phyloP scores from a whole-genome alignment of 2,888 invertebrate genomes.

The Lasioglossum villosulum region DNA sequence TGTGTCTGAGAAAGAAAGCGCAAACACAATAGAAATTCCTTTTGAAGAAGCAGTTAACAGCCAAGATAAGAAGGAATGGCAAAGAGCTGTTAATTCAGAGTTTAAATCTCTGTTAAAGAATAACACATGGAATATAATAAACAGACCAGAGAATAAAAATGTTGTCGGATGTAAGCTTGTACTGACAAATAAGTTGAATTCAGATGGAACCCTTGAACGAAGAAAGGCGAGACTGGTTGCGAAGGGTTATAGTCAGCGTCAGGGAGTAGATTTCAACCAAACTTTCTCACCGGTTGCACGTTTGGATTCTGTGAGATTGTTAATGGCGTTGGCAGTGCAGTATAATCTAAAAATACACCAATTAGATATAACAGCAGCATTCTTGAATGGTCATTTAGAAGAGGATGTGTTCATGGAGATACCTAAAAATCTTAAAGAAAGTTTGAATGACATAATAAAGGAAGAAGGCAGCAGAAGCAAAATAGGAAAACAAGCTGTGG shows the following conservation, averaged over 20 bases:
- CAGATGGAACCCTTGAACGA: not conserved
- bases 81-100: too few species aligned
- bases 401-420: conserved; percentile 19
- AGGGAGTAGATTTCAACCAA: not conserved
- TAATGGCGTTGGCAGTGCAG: not conserved
- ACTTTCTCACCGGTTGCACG: not conserved
- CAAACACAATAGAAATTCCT: too few species aligned
- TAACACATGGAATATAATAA: too few species aligned
- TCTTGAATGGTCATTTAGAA: not conserved
- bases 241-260: not conserved
- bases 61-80: too few species aligned
- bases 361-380: conserved; percentile 9
- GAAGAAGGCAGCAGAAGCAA: not conserved
- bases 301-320: not conserved
- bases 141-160: too few species aligned
- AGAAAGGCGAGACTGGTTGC: not conserved
- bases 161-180: not conserved
- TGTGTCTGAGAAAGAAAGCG: too few species aligned
- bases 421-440: not conserved
- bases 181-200: not conserved
- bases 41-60: too few species aligned
- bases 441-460: not conserved
- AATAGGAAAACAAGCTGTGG: not conserved
- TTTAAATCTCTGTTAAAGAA: too few species aligned
- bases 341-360: not conserved